Conservation (phyloP, 2,797 vertebrate species). For the Erpetoichthys calabaricus region DNA sequence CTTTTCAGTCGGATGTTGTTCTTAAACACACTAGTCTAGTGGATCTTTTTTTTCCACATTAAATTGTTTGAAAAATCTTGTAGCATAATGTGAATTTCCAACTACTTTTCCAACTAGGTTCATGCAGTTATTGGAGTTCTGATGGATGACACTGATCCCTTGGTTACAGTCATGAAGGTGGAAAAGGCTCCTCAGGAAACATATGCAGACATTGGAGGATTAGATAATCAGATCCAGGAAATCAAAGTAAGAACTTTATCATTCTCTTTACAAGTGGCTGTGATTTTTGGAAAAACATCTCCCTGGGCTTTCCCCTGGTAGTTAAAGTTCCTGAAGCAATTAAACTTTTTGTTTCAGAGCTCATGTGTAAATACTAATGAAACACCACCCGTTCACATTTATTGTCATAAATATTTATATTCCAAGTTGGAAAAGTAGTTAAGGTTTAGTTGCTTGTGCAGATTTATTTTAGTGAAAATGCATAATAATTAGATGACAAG, state of each 20-base stretch:
- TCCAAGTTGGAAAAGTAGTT: too few relatives aligned
- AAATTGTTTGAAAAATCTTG: not conserved
- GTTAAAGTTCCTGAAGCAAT: too few relatives aligned
- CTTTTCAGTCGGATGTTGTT: too few relatives aligned
- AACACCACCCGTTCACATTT: too few relatives aligned
- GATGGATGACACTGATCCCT: slow-evolving; percentile 93
- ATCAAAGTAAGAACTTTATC: slow-evolving; percentile 65
- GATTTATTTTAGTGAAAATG: too few relatives aligned
- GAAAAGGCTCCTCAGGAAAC: slow-evolving; percentile 97
- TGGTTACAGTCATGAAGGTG: slow-evolving; percentile 97
- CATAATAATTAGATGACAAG: too few relatives aligned
- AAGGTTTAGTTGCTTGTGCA: too few relatives aligned
- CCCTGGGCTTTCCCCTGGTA: too few relatives aligned
- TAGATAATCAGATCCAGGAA: slow-evolving; percentile 95
- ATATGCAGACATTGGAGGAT: slow-evolving; percentile 85
- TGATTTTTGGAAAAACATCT: not conserved
- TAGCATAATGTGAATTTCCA: not conserved
- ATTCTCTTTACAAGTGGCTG: not conserved
- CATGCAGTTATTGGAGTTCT: slow-evolving; percentile 93
- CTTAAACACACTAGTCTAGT: too few relatives aligned
- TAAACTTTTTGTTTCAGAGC: too few relatives aligned
- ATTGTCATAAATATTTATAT: too few relatives aligned
- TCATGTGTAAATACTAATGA: too few relatives aligned
- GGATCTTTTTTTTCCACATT: not conserved
- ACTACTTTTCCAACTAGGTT: slow-evolving; percentile 42